Evolutionary conservation across 2,888 invertebrate species (phyloP), one percentile per base, ranked within the genome.

Genomic region (Rhagium mordax): DNA sequence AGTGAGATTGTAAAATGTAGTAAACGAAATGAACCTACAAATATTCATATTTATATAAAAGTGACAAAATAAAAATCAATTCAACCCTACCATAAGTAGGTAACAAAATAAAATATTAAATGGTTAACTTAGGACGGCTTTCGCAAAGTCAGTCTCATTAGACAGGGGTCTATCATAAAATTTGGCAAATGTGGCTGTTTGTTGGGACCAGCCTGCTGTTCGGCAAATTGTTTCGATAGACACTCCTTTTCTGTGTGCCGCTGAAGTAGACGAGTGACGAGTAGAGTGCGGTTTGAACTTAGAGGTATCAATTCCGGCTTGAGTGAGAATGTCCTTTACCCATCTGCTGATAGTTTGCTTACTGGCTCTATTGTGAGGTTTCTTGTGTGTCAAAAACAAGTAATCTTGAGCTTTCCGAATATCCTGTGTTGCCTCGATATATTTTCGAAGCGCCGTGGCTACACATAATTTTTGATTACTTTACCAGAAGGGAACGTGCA

Each of bases 121-220:
- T 6, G 24, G 3, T 24, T 24, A 24, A 24, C 24, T 24, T 24
- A 24, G 24, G 2, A 48, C 16, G 7, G n/a, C 15, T 5, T 48
- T 48, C 3, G 15, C 15, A 48, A 48, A 48, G 16, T 48, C 16
- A n/a, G 4, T 3, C 4, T 3, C n/a, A n/a, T 8, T n/a, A 4
- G n/a, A 49, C 16, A 49, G 7, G 18, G 67, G 67, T 8, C 67
- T 33, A 10, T 68, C 41, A 13, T 68, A 68, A 10, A 68, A 51
- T 33, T 16, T 41, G 2, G 67, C 57, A 33, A 68, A 68, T n/a
- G 53, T 67, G 20, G 15, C 33, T 7, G 67, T 20, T 6, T 68
- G 6, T 18, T 20, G 10, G 2, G 47, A 57, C 67, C 67, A 68
- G 8, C 67, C 59, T 1, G 67, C 47, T 2, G 66, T 20, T 41